A percentile compares a stretch with the other conserved stretches of the same genome.
These are phyloP conservation scores for Taeniopygia guttata DNA, from an alignment of 2,797 vertebrate genomes.

Conservation along the genomic window DNA sequence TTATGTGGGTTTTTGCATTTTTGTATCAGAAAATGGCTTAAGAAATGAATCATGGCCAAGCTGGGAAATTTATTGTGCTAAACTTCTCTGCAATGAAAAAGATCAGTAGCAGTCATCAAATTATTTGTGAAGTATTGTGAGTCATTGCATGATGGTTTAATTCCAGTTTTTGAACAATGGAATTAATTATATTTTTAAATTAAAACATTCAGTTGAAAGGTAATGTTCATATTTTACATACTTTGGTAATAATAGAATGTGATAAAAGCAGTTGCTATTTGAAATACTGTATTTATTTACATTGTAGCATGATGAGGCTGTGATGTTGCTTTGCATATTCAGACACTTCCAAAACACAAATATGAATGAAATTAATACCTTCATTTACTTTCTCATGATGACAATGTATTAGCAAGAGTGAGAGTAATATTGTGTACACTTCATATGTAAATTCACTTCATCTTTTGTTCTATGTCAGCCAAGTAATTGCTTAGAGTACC, in stretches of 20 bases:
- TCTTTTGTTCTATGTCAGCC: constrained; percentile 8
- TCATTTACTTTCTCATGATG: constrained; percentile 11
- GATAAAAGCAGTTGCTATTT: constrained; percentile 12
- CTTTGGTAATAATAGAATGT: not conserved
- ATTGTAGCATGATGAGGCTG: not conserved
- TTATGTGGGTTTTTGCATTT: not conserved
- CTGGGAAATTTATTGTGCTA: constrained; percentile 1
- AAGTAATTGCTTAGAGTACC: constrained; percentile 2
- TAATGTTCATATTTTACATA: not conserved
- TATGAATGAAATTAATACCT: constrained; percentile 41
- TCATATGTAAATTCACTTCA: constrained; percentile 12
- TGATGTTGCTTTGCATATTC: constrained; percentile 29
- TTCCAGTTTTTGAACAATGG: constrained; percentile 19
- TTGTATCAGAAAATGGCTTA: constrained; percentile 15
- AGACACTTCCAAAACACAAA: constrained; percentile 17
- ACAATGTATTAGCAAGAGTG: not conserved
- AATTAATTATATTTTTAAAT: constrained; percentile 30
- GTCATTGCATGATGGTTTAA: not conserved
- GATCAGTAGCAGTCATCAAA: not conserved
- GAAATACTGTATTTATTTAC: constrained; percentile 42
- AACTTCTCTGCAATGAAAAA: not conserved
- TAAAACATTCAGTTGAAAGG: not conserved
- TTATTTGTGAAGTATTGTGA: constrained; percentile 12
- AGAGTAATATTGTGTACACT: not conserved
- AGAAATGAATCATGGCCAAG: not conserved